These are phyloP conservation scores for Odontomyia ornata DNA, from an alignment of 2,888 invertebrate species.

Conservation along the genomic window DNA sequence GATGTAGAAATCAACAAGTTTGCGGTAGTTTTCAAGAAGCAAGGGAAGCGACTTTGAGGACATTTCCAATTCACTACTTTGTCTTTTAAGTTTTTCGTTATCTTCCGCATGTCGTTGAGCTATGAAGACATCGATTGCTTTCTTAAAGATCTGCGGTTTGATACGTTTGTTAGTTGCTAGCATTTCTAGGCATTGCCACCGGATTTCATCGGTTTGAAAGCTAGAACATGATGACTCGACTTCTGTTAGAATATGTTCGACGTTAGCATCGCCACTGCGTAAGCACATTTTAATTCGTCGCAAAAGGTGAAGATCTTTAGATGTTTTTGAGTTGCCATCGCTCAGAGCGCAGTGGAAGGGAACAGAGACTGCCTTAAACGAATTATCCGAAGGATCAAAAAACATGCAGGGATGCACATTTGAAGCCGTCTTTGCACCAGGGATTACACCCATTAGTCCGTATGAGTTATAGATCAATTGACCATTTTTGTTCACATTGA, in stretches of 20 bases:
- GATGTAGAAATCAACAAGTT: slow-evolving; percentile 60
- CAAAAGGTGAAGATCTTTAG: slow-evolving; percentile 86
- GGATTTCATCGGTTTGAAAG: slow-evolving; percentile 76
- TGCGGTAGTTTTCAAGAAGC: slow-evolving; percentile 56
- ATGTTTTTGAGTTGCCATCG: slow-evolving; percentile 85
- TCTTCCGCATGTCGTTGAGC: slow-evolving; percentile 59
- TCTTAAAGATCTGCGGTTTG: slow-evolving; percentile 69
- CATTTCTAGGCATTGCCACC: slow-evolving; percentile 76
- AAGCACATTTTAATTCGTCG: slow-evolving; percentile 77
- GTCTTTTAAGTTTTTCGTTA: slow-evolving; percentile 54
- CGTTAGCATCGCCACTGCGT: slow-evolving; percentile 67
- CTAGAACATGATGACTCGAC: slow-evolving; percentile 66
- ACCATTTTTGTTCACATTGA: slow-evolving; percentile 87
- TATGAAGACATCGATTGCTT: slow-evolving; percentile 64
- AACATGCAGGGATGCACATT: slow-evolving; percentile 79
- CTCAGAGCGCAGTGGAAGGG: slow-evolving; percentile 92
- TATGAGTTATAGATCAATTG: slow-evolving; percentile 82
- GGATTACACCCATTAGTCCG: slow-evolving; percentile 78
- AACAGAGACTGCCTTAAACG: slow-evolving; percentile 81
- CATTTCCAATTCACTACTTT: slow-evolving; percentile 49
- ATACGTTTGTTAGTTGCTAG: slow-evolving; percentile 72
- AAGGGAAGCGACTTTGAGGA: slow-evolving; percentile 53
- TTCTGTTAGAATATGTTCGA: slow-evolving; percentile 61
- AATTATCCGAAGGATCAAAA: slow-evolving; percentile 80
- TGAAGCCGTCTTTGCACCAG: slow-evolving; percentile 68